Evolutionary conservation across 2,797 vertebrate genomes (phyloP).

Genomic region (Schizopygopsis pylzovi): DNA sequence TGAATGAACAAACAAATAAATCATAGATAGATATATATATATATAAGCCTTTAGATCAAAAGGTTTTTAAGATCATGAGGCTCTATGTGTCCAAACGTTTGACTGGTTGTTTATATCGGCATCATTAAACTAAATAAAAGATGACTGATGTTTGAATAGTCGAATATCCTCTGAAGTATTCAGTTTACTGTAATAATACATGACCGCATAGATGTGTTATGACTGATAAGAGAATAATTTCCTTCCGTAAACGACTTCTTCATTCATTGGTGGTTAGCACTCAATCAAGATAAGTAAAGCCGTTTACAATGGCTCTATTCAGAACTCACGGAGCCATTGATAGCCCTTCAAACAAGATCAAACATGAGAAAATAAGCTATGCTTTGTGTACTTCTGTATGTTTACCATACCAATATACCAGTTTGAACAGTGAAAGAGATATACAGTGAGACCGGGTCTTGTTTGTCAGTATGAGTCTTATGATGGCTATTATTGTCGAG

Average conservation of each 20-base stretch:
- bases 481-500: background rate
- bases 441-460: slow-evolving; percentile 1
- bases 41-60: background rate
- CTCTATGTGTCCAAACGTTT: background rate
- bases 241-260: slow-evolving; percentile 55
- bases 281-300: slow-evolving; percentile 70
- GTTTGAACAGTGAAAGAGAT: slow-evolving; percentile 44
- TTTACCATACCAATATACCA: slow-evolving; percentile 57
- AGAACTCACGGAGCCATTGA: slow-evolving; percentile 59
- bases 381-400: slow-evolving; percentile 64
- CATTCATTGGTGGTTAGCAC: slow-evolving; percentile 65
- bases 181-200: slow-evolving; percentile 23
- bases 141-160: background rate
- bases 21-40: too few relatives aligned
- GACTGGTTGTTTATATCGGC: background rate
- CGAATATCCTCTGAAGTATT: background rate
- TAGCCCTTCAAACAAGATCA: slow-evolving; percentile 64
- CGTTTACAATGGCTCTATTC: slow-evolving; percentile 69
- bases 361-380: slow-evolving; percentile 61
- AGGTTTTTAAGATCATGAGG: background rate
- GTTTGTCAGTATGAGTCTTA: slow-evolving; percentile 11
- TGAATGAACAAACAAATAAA: too few relatives aligned
- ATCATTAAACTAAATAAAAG: slow-evolving; percentile 8
- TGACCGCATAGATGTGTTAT: slow-evolving; percentile 34
- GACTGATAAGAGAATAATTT: slow-evolving; percentile 24